phyloP scores from a whole-genome alignment of 92 coral and sea anemone species.

The Paragorgia papillata region DNA sequence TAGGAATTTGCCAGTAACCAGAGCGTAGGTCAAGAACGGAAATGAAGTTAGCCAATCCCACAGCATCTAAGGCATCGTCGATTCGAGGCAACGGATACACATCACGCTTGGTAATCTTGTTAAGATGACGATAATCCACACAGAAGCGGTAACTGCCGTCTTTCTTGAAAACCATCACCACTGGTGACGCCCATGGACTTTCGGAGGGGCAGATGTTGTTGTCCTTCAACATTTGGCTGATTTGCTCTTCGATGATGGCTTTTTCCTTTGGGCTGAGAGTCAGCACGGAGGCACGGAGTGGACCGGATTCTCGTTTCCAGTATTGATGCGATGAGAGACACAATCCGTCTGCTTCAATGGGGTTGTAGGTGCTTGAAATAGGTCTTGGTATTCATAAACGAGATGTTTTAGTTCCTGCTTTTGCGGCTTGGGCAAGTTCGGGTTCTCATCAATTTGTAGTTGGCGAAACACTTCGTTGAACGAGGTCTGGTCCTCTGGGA shows the following conservation, averaged over 20 bases:
- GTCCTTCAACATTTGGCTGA: conserved; percentile 33
- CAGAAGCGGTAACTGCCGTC: background rate
- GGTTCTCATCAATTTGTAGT: no score
- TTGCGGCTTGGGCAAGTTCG: background rate
- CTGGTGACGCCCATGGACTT: conserved; percentile 31
- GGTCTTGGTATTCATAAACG: conserved; percentile 10
- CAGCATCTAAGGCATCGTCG: background rate
- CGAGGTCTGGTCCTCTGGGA: no score
- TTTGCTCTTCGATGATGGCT: no score
- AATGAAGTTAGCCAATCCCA: background rate
- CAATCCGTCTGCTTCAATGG: conserved; percentile 1
- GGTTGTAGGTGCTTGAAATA: background rate
- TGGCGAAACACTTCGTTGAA: no score
- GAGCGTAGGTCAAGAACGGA: background rate
- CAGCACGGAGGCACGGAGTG: conserved; percentile 50
- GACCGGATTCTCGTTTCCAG: conserved; percentile 52
- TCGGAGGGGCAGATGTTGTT: conserved; percentile 44
- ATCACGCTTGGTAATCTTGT: background rate
- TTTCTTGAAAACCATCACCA: conserved; percentile 8
- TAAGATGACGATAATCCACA: background rate
- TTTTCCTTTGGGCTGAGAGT: conserved; percentile 45
- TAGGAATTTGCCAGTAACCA: background rate
- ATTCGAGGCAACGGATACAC: background rate
- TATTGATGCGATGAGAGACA: conserved; percentile 24
- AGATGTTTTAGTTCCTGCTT: conserved; percentile 7